phyloP scores from a whole-genome alignment of 1,140 invertebrate species.

The Orchesella cincta region DNA sequence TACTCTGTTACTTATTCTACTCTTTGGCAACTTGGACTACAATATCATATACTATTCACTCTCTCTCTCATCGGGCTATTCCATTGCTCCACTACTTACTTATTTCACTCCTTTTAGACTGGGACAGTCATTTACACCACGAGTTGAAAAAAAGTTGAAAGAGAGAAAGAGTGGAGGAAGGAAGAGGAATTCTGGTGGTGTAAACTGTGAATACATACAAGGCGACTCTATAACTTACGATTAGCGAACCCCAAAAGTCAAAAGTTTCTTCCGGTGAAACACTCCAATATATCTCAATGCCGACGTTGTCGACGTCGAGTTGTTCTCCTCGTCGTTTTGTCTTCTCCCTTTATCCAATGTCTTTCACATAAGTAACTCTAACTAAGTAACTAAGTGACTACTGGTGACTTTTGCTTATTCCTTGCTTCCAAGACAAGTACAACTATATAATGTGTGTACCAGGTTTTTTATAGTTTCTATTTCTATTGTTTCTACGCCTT shows the following conservation, averaged over 20 bases:
- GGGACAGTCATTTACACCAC: constrained; percentile 24
- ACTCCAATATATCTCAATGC: constrained; percentile 50
- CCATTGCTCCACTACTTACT: constrained; percentile 10
- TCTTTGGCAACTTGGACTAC: constrained; percentile 22
- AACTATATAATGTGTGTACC: background rate
- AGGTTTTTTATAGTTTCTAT: background rate
- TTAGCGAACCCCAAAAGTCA: constrained; percentile 51
- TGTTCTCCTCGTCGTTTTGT: constrained; percentile 18
- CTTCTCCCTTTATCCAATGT: constrained; percentile 20
- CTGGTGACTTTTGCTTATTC: constrained; percentile 14
- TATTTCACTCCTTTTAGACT: constrained; percentile 25
- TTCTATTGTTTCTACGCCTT: background rate
- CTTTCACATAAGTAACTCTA: constrained; percentile 21
- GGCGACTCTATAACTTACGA: constrained; percentile 51
- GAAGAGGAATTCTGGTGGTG: background rate
- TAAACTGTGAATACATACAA: constrained; percentile 35
- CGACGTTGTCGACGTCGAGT: constrained; percentile 9
- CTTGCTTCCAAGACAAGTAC: background rate
- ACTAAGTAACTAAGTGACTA: constrained; percentile 21
- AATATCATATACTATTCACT: constrained; percentile 25
- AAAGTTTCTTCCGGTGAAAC: constrained; percentile 45
- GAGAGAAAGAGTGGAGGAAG: constrained; percentile 8
- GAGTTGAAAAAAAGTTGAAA: constrained; percentile 22
- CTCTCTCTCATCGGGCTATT: background rate
- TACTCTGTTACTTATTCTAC: constrained; percentile 22